Evolutionary conservation across 35 echinoderm and acorn worm species (phyloP).

Genomic region (Ophiothrix spiculata): DNA sequence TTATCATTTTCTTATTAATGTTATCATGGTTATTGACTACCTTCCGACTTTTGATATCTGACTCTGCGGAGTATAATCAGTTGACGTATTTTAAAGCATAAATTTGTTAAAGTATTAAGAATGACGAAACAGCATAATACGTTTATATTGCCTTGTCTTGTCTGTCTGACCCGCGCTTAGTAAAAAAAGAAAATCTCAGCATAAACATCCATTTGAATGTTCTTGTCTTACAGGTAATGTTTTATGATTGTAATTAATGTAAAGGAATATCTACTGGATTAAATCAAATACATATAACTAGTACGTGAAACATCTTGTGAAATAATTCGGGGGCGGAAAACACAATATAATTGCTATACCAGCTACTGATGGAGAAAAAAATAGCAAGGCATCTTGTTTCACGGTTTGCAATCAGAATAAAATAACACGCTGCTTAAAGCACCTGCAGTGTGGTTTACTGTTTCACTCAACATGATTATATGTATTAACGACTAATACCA

Average conservation of each 20-base stretch:
- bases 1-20: too few relatives aligned
- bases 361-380: neutral
- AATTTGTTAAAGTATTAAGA: too few relatives aligned
- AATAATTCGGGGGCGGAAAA: constrained; percentile 5
- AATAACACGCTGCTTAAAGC: neutral
- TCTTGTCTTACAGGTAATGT: too few relatives aligned
- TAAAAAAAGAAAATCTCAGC: too few relatives aligned
- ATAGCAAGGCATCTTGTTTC: neutral
- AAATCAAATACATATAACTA: constrained; percentile 4
- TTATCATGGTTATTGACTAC: too few relatives aligned
- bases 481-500: constrained; percentile 1
- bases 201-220: too few relatives aligned
- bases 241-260: neutral
- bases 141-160: too few relatives aligned
- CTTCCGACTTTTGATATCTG: too few relatives aligned
- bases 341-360: neutral
- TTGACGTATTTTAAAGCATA: too few relatives aligned
- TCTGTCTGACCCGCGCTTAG: too few relatives aligned
- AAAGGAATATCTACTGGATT: neutral
- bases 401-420: neutral
- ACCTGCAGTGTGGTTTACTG: neutral
- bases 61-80: too few relatives aligned
- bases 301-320: neutral
- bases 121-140: too few relatives aligned
- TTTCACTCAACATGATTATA: neutral